Percentiles rank a stretch among this genome's conserved stretches.
Conservation (phyloP, 2,113 vertebrate genomes). For the Dendrocopos noguchii region DNA sequence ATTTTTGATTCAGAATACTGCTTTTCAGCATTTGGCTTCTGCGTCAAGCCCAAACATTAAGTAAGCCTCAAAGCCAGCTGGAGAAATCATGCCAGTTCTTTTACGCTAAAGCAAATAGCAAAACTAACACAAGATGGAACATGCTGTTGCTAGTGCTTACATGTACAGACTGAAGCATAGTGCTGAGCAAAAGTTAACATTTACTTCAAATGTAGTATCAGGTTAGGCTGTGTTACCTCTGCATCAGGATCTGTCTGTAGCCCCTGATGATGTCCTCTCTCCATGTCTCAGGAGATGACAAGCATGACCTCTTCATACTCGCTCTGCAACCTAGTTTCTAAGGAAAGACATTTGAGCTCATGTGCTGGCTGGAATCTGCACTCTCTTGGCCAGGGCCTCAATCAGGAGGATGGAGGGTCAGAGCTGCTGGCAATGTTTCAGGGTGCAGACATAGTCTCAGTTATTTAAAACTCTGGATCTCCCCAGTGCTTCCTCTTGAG, state of each 20-base stretch:
- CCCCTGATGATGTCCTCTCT: not conserved
- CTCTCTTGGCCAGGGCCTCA: not conserved
- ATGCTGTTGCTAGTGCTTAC: not conserved
- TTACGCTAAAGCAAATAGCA: not conserved
- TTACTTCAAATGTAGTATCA: not conserved
- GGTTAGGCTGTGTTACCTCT: not conserved
- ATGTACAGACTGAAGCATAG: not conserved
- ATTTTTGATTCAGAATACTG: not conserved
- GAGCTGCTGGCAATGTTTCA: not conserved
- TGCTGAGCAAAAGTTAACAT: not conserved
- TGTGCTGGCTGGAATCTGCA: not conserved
- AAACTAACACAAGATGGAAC: not conserved
- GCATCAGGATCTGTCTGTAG: not conserved
- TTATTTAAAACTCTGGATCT: not conserved
- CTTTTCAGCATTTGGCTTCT: not conserved
- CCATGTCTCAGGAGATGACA: not conserved
- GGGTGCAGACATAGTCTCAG: not conserved
- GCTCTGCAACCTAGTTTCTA: not conserved
- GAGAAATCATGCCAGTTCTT: not conserved
- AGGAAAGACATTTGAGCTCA: not conserved
- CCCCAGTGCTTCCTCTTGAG: not conserved
- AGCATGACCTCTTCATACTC: not conserved
- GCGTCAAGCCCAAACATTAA: accelerated
- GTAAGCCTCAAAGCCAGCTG: not conserved
- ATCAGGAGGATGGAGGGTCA: not conserved